Evolutionary conservation across 2,888 invertebrate genomes (phyloP), one percentile per base, ranked within the genome.

Genomic region (Drosophila incognita): DNA sequence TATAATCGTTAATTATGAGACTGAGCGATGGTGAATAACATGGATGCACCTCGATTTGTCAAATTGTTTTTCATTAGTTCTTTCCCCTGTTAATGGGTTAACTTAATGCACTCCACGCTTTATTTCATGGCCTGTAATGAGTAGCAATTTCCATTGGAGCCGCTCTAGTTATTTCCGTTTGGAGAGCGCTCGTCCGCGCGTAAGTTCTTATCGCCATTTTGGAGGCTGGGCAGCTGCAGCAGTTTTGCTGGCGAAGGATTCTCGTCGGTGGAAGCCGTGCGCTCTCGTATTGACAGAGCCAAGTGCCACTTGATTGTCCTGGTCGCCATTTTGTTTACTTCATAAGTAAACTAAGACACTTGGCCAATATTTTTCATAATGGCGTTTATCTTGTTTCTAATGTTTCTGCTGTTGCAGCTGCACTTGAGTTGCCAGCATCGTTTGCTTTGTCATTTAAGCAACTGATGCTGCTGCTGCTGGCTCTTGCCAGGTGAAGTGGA

Each of bases 331-430:
- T 84, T 83, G 80, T 76, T 82, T 87, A 83, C 83, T 71, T 82
- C 83, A 80, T 85, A 83, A 87, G 87, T 78, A 89, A 83, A 89
- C 85, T 87, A 78, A 89, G 86, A 68, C 72, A 85, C 85, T 85
- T 83, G 71, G 76, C 72, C 71, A 77, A 87, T 84, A 73, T 72
- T 81, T 66, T 70, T 85, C 82, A 83, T 80, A 69, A 81, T 69
- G 11, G 15, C 46, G 71, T 72, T 74, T 59, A 7, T 49, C 48
- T 27, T 69, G 38, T 49, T 66, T 52, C 53, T 69, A 58, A 52
- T 64, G 64, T 24, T 62, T 35, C 27, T 60, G 63, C 38, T 33
- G 24, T 31, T 69, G 52, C 60, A 48, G 59, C 46, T 69, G 61
- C 62, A 70, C 61, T 76, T 24, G 54, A 71, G 58, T 38, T 62